phyloP scores from a whole-genome alignment of 2,113 vertebrate species.

The Dolichotis patagonum region DNA sequence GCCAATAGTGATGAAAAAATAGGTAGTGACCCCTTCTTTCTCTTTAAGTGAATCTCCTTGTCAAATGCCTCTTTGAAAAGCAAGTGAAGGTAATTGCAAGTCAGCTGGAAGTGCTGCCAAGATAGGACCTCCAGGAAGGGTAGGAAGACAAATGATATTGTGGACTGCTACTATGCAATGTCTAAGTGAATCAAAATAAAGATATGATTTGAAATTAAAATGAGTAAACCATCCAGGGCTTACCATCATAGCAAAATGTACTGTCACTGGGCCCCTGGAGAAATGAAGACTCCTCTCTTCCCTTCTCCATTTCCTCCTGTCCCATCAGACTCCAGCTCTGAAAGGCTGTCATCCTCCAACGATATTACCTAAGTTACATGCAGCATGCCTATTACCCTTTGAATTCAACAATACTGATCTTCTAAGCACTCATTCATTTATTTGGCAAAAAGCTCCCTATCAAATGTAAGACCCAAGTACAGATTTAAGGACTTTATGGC shows the following conservation, averaged over 20 bases:
- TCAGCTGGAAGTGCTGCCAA: constrained; percentile 51
- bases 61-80: constrained; percentile 54
- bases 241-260: neutral
- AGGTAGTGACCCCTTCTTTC: neutral
- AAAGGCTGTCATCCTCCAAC: neutral
- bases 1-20: neutral
- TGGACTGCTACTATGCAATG: neutral
- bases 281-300: neutral
- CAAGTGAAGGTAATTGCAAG: constrained; percentile 44
- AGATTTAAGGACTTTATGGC: neutral
- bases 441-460: neutral
- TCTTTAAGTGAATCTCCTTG: neutral
- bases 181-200: constrained; percentile 33
- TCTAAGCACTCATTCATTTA: neutral
- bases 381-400: neutral
- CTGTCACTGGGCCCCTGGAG: neutral
- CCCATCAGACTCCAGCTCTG: neutral
- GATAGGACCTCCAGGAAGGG: neutral
- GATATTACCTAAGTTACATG: neutral
- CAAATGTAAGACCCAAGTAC: neutral
- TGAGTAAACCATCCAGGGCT: constrained; percentile 14
- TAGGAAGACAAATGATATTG: neutral
- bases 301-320: neutral
- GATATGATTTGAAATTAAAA: constrained; percentile 60
- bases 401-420: neutral